Conservation (phyloP, 2,797 vertebrate genomes). For the Pteronotus mesoamericanus region DNA sequence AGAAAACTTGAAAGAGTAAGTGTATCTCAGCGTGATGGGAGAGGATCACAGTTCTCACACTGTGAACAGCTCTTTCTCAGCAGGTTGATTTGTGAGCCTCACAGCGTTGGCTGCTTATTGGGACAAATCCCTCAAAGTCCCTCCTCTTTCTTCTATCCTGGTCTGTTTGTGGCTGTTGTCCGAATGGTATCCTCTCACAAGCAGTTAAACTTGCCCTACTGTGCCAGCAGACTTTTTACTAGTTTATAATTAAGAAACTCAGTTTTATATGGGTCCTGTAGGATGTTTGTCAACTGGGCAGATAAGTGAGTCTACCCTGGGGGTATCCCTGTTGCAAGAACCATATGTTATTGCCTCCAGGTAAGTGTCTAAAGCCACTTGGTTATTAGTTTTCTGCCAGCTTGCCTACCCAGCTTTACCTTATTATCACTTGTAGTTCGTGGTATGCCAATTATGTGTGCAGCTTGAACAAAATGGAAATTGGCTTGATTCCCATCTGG, state of each 20-base stretch:
- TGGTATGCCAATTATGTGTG: neutral
- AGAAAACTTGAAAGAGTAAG: slow-evolving; percentile 4
- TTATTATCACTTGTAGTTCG: neutral
- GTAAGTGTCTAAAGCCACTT: neutral
- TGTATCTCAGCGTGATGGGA: neutral
- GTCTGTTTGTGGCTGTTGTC: neutral
- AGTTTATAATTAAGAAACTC: slow-evolving; percentile 28
- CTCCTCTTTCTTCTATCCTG: neutral
- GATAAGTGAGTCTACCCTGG: slow-evolving; percentile 1
- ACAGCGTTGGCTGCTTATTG: neutral
- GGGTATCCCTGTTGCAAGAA: neutral
- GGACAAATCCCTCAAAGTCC: neutral
- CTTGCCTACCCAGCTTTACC: neutral
- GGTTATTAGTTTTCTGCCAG: slow-evolving; percentile 28
- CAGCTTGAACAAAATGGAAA: neutral
- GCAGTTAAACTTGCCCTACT: neutral
- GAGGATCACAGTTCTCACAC: neutral
- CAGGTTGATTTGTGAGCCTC: neutral
- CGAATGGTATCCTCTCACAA: neutral
- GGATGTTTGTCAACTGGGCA: slow-evolving; percentile 27
- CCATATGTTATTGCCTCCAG: neutral
- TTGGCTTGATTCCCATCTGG: neutral
- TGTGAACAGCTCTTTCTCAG: neutral
- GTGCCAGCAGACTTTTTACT: neutral
- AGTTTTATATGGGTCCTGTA: slow-evolving; percentile 14